Evolutionary conservation across 2,888 invertebrate species (phyloP).

Genomic region (Hecatera dysodea): DNA sequence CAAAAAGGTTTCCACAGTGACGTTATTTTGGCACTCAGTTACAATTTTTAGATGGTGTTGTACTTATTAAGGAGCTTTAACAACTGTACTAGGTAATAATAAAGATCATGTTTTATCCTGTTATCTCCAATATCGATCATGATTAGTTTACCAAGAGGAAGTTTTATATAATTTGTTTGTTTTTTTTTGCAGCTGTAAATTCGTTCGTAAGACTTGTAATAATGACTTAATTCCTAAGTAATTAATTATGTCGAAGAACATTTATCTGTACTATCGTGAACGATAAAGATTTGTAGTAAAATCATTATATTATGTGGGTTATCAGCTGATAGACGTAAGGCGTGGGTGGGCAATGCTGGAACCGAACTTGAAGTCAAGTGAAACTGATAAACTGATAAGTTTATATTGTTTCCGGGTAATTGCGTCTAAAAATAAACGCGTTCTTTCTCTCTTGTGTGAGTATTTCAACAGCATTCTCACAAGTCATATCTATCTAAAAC

Average conservation of each 20-base stretch:
- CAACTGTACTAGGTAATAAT: no score
- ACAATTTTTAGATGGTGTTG: no score
- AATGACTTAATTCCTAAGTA: neutral
- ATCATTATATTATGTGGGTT: constrained; percentile 12
- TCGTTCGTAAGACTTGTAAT: neutral
- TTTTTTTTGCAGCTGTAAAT: neutral
- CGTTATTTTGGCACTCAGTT: no score
- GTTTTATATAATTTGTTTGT: neutral
- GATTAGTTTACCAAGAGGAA: no score
- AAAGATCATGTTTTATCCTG: no score
- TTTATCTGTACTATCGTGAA: constrained; percentile 2
- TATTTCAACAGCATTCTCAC: no score
- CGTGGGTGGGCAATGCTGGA: neutral
- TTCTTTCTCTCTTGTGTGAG: neutral
- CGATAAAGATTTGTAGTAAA: neutral
- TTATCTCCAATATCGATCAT: no score
- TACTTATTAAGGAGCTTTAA: no score
- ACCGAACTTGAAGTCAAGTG: neutral
- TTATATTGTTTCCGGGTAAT: neutral
- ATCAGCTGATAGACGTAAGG: constrained; percentile 16
- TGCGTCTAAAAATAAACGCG: no score
- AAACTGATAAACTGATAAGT: no score
- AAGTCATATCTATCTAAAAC: no score
- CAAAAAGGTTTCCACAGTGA: no score
- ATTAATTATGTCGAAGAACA: constrained; percentile 1